These are phyloP conservation scores for Odontophorus gujanensis DNA, from an alignment of 2,113 vertebrate genomes.

Conservation along the genomic window DNA sequence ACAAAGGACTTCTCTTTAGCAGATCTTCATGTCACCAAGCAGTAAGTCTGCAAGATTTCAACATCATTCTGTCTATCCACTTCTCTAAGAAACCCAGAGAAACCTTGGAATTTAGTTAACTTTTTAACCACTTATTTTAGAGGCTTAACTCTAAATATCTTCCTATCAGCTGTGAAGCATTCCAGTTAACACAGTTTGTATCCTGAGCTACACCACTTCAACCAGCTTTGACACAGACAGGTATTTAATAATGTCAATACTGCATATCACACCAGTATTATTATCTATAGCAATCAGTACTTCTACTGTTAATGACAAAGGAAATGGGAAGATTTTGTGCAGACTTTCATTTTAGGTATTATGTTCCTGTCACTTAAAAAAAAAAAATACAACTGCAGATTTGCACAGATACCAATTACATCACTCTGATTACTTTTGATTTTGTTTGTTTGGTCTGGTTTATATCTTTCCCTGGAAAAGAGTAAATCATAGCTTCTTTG, in stretches of 20 bases:
- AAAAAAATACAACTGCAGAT: not conserved
- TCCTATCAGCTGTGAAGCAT: not conserved
- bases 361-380: not conserved
- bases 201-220: not conserved
- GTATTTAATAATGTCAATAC: not conserved
- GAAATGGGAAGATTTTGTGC: not conserved
- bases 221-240: not conserved
- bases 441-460: conserved; percentile 9
- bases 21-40: not conserved
- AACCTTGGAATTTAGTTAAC: not conserved
- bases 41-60: not conserved
- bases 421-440: not conserved
- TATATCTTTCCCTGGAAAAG: not conserved
- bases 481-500: not conserved
- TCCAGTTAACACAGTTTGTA: not conserved
- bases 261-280: not conserved
- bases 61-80: not conserved
- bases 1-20: not conserved
- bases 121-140: not conserved
- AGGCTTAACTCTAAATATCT: not conserved
- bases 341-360: not conserved
- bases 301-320: not conserved
- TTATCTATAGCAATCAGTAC: not conserved
- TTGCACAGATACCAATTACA: not conserved
- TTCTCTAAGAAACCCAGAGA: not conserved